Evolutionary conservation across 1,140 invertebrate genomes (phyloP), one percentile per base, ranked within the genome.

Genomic region (Formica exsecta): DNA sequence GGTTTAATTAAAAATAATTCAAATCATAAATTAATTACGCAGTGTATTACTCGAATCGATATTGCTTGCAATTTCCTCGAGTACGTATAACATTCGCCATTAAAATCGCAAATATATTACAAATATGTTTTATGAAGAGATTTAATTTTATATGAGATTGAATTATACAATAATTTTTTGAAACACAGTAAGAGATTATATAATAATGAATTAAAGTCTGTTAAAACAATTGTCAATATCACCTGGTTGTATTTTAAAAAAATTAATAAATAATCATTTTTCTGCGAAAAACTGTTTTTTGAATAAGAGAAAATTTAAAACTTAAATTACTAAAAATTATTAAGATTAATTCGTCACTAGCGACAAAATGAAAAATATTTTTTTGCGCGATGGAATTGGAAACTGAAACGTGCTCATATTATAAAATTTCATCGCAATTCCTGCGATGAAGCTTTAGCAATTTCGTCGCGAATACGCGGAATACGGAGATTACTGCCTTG

Each of bases 341-440:
- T 19, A 51, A 19, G 4, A 51, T 51, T 51, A 19, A 51, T 51
- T 51, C 4, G 16, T 51, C 48, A 51, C 16, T 13, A 51, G 48
- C 3, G 13, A 51, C 1, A 19, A 51, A 51, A 51, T 51, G 4
- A 3, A 6, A 51, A 19, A 51, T 51, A 51, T 29, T 19, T 70
- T 68, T 41, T 44, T 16, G 5, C 22, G 7, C 16, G 9, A 51
- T 32, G 9, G 16, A 71, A 51, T n/a, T 19, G 29, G 11, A 16
- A 32, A 6, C 0, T 29, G 9, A 3, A 25, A 61, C 19, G 2
- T 2, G 25, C 22, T 41, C 61, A 32, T 32, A 54, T 32, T 32
- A 73, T 64, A 25, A 51, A 54, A 44, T 68, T 59, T 57, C 4
- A 66, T 61, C 16, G 32, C 36, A 38, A 75, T 44, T 16, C 32